Evolutionary conservation across 2,888 invertebrate genomes (phyloP).

Genomic region (Drosophila greeni): DNA sequence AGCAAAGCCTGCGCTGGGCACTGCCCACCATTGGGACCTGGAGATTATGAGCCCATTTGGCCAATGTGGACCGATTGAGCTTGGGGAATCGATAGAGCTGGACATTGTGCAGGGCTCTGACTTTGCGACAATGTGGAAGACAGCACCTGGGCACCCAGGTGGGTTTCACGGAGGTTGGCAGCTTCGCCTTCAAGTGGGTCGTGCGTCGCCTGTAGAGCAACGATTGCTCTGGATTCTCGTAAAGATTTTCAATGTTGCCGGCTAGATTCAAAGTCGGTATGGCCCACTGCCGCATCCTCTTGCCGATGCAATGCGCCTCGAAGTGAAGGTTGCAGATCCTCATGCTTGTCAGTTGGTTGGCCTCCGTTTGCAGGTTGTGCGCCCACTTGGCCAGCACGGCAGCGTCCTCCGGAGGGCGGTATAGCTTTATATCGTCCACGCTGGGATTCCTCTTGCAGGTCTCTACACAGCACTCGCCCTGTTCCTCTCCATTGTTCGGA

Average conservation of each 20-base stretch:
- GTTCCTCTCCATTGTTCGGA: slow-evolving; percentile 72
- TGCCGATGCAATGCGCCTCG: slow-evolving; percentile 74
- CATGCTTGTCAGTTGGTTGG: slow-evolving; percentile 48
- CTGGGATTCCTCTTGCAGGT: slow-evolving; percentile 75
- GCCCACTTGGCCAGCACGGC: slow-evolving; percentile 73
- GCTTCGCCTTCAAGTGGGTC: slow-evolving; percentile 24
- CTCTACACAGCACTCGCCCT: slow-evolving; percentile 74
- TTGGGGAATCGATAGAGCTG: slow-evolving; percentile 75
- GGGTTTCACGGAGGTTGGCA: slow-evolving; percentile 45
- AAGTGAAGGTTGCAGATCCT: slow-evolving; percentile 74
- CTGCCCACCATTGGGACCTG: slow-evolving; percentile 72
- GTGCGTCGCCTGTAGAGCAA: slow-evolving; percentile 58
- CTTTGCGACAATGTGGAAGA: slow-evolving; percentile 74
- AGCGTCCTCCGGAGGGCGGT: slow-evolving; percentile 72
- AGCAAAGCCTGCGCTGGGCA: slow-evolving; percentile 71
- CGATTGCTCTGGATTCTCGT: slow-evolving; percentile 71
- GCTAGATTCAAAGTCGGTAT: slow-evolving; percentile 74
- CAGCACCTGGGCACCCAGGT: slow-evolving; percentile 76
- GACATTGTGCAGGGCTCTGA: slow-evolving; percentile 67
- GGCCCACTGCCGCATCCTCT: slow-evolving; percentile 73
- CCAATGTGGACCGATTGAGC: slow-evolving; percentile 70
- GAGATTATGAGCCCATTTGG: slow-evolving; percentile 75
- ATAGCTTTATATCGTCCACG: slow-evolving; percentile 73
- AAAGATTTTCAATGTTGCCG: slow-evolving; percentile 67
- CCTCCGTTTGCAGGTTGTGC: slow-evolving; percentile 71